These are phyloP conservation scores for Siniperca chuatsi DNA, from an alignment of 2,113 vertebrate species.

Conservation along the genomic window DNA sequence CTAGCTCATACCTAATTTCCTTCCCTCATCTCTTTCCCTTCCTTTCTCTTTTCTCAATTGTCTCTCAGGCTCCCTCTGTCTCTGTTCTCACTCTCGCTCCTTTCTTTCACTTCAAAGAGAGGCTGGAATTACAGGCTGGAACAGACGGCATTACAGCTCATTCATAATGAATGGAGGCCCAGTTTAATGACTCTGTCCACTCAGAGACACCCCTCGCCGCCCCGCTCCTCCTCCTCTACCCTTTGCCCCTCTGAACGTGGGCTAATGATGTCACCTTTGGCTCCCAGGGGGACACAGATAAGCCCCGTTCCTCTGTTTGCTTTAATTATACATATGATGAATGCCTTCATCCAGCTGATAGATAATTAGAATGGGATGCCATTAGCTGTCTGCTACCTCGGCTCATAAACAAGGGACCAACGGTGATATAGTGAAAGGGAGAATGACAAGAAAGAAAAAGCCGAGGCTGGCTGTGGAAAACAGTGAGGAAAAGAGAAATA, in stretches of 20 bases:
- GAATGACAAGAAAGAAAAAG: constrained; percentile 6
- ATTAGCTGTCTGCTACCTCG: constrained; percentile 14
- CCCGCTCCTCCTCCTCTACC: constrained; percentile 32
- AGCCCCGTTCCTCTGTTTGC: constrained; percentile 54
- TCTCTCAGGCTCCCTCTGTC: constrained; percentile 37
- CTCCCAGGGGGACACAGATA: constrained; percentile 38
- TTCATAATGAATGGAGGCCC: constrained; percentile 77
- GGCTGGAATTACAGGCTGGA: constrained; percentile 66
- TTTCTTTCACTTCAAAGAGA: constrained; percentile 73
- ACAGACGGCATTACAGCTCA: constrained; percentile 68
- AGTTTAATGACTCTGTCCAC: constrained; percentile 74
- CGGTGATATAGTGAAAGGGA: constrained; percentile 4
- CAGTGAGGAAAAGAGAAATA: constrained; percentile 14
- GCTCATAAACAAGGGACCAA: constrained; percentile 38
- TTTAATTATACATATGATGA: constrained; percentile 65
- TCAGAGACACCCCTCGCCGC: constrained; percentile 30
- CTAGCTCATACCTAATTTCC: constrained; percentile 22
- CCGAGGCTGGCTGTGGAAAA: constrained; percentile 9
- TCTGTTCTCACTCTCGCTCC: constrained; percentile 39
- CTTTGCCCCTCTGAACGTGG: constrained; percentile 48
- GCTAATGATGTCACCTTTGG: constrained; percentile 75
- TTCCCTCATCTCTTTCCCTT: constrained; percentile 21
- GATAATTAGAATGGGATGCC: constrained; percentile 48
- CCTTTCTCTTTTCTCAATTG: constrained; percentile 8
- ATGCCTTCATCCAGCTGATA: constrained; percentile 57